Evolutionary conservation across 23 tunicate genomes (phyloP).

Genomic region (Diplosoma virens): DNA sequence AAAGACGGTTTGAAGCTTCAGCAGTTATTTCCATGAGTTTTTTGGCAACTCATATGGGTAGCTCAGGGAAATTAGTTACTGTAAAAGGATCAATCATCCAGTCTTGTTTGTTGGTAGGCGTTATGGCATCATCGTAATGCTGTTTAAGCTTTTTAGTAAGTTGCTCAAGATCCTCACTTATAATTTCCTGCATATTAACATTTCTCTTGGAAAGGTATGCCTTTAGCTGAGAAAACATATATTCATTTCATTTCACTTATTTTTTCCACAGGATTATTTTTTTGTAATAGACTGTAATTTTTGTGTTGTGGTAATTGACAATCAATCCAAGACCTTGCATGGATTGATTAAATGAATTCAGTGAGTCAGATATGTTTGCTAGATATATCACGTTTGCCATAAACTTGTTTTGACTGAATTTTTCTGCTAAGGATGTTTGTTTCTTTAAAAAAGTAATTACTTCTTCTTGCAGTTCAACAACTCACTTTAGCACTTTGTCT

Average conservation of each 20-base stretch:
- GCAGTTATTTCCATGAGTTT: constrained; percentile 17
- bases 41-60: constrained; percentile 25
- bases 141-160: constrained; percentile 21
- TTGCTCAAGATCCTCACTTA: constrained; percentile 18
- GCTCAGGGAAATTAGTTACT: background rate
- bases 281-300: constrained; percentile 5
- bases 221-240: constrained; percentile 1
- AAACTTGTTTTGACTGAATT: too few relatives aligned
- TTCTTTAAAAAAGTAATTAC: constrained; percentile 21
- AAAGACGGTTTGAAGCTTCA: constrained; percentile 6
- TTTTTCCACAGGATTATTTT: background rate
- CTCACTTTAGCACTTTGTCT: constrained; percentile 19
- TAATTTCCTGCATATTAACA: background rate
- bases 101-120: constrained; percentile 25
- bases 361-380: too few relatives aligned
- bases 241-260: background rate
- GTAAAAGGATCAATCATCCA: constrained; percentile 25
- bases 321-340: constrained; percentile 34
- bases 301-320: constrained; percentile 12
- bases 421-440: too few relatives aligned
- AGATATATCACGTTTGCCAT: too few relatives aligned
- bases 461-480: constrained; percentile 37
- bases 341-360: background rate
- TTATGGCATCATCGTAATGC: background rate
- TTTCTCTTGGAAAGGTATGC: background rate